These are phyloP conservation scores for Parascotia fuliginaria DNA, from an alignment of 2,888 invertebrate species.

Conservation along the genomic window DNA sequence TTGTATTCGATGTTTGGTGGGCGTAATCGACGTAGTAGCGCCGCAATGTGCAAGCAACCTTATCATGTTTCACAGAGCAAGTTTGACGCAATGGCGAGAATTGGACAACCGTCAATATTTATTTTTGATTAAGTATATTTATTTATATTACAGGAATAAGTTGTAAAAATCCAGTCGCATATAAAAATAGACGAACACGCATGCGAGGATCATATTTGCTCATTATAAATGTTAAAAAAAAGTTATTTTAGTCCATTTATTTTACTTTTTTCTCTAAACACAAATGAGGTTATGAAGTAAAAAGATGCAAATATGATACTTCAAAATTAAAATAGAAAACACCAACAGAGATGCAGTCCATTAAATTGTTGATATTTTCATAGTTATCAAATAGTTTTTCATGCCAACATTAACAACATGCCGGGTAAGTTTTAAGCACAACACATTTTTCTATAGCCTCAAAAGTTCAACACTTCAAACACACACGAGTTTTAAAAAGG, in stretches of 20 bases:
- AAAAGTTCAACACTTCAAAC: conserved; percentile 45
- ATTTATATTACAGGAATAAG: conserved; percentile 35
- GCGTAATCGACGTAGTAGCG: too few relatives aligned
- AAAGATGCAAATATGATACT: conserved; percentile 35
- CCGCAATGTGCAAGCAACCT: too few relatives aligned
- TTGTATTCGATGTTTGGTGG: too few relatives aligned
- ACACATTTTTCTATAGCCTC: conserved; percentile 48
- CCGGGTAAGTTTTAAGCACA: conserved; percentile 61
- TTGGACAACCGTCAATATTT: conserved; percentile 37
- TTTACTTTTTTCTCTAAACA: conserved; percentile 15
- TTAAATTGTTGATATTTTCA: conserved; percentile 41
- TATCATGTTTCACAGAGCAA: neutral
- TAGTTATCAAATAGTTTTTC: conserved; percentile 39
- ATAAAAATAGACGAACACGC: conserved; percentile 43
- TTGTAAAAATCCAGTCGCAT: conserved; percentile 42
- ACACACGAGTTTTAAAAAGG: conserved; percentile 43
- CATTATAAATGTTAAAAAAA: conserved; percentile 21
- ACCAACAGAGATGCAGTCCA: conserved; percentile 32
- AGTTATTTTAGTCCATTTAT: conserved; percentile 4
- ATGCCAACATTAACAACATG: conserved; percentile 65
- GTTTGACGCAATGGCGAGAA: conserved; percentile 4
- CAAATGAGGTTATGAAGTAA: conserved; percentile 21
- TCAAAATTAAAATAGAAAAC: conserved; percentile 31
- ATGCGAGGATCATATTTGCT: conserved; percentile 44
- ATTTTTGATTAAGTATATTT: conserved; percentile 16